Evolutionary conservation across 37 sponge, comb jelly and placozoan species (phyloP).

Genomic region (Ephydatia muelleri): DNA sequence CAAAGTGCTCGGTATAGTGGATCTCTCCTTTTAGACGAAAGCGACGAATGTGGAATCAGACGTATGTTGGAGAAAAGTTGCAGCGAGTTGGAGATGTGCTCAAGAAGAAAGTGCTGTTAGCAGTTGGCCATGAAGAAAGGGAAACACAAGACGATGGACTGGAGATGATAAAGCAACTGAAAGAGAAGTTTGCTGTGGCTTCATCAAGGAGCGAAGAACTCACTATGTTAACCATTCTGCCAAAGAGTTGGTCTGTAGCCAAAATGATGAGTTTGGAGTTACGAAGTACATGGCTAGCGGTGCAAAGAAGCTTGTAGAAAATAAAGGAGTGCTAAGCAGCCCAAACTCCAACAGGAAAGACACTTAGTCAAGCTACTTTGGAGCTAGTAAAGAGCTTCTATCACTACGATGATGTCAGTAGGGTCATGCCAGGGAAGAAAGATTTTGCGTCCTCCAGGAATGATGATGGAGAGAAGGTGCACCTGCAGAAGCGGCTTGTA

Average conservation of each 20-base stretch:
- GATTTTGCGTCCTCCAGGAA: constrained; percentile 35
- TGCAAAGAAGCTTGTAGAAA: constrained; percentile 37
- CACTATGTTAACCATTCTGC: constrained; percentile 45
- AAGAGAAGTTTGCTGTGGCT: constrained; percentile 40
- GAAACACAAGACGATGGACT: constrained; percentile 18
- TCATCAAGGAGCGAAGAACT: constrained; percentile 40
- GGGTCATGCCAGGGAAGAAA: constrained; percentile 52
- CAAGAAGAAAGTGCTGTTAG: background rate
- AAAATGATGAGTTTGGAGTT: constrained; percentile 44
- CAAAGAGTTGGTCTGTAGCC: constrained; percentile 33
- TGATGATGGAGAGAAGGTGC: constrained; percentile 16
- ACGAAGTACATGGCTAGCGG: constrained; percentile 39
- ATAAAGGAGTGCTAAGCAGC: constrained; percentile 33
- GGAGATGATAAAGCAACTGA: constrained; percentile 38
- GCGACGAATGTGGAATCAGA: background rate
- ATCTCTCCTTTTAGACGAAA: background rate
- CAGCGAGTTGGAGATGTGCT: background rate
- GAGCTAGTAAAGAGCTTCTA: constrained; percentile 28
- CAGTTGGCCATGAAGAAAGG: constrained; percentile 1
- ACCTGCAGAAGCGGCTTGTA: constrained; percentile 38
- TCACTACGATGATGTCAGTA: constrained; percentile 31
- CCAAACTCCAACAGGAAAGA: constrained; percentile 38
- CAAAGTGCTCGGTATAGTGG: background rate
- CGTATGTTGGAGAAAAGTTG: background rate
- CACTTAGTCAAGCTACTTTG: constrained; percentile 23